Evolutionary conservation across 2,888 invertebrate species (phyloP).

Genomic region (Salticus scenicus): DNA sequence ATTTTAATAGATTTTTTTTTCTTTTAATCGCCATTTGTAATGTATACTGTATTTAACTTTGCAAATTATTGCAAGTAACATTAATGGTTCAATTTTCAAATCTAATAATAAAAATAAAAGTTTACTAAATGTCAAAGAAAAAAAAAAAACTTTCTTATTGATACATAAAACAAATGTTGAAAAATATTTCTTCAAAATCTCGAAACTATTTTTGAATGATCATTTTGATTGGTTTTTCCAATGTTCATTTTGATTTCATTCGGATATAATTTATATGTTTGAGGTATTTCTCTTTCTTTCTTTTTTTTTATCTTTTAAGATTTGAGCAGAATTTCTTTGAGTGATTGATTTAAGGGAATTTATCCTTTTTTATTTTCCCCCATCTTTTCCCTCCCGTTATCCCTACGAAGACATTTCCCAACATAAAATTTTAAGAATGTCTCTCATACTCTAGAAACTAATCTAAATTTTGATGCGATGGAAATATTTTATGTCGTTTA

Average conservation of each 20-base stretch:
- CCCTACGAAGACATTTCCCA: not conserved
- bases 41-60: too few relatives aligned
- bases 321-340: constrained; percentile 3
- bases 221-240: constrained; percentile 2
- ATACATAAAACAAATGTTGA: too few relatives aligned
- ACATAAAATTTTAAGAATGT: constrained; percentile 19
- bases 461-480: constrained; percentile 17
- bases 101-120: too few relatives aligned
- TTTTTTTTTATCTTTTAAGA: not conserved
- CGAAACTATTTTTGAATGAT: not conserved
- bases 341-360: constrained; percentile 17
- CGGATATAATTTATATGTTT: constrained; percentile 14
- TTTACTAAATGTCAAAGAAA: too few relatives aligned
- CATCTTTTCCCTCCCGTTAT: not conserved
- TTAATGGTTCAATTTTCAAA: too few relatives aligned
- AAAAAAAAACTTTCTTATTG: too few relatives aligned
- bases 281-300: not conserved
- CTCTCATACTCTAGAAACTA: constrained; percentile 2
- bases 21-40: too few relatives aligned
- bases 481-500: constrained; percentile 19
- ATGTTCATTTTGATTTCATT: constrained; percentile 10
- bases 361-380: not conserved
- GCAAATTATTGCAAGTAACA: too few relatives aligned
- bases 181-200: too few relatives aligned
- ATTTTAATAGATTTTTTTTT: too few relatives aligned